phyloP scores from a whole-genome alignment of 2,888 invertebrate species.

The Rambutsinella grinnellia region DNA sequence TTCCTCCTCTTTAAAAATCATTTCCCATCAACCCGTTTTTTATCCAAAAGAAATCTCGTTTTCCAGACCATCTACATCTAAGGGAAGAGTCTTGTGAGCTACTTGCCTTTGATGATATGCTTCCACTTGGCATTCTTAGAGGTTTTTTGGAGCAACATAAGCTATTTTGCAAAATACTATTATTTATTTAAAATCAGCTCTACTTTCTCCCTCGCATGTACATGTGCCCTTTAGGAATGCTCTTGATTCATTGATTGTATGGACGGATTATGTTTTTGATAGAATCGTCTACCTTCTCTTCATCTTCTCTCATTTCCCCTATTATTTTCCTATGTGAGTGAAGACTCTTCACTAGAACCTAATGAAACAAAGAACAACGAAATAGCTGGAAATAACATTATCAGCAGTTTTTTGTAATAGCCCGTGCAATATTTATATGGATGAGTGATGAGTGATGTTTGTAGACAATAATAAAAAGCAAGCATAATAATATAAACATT shows the following conservation, averaged over 20 bases:
- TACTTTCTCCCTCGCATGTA: neutral
- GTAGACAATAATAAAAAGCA: neutral
- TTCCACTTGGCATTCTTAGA: constrained; percentile 32
- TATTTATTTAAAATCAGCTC: neutral
- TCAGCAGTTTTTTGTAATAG: too few species aligned
- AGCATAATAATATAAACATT: neutral
- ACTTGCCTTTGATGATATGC: constrained; percentile 26
- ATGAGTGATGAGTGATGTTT: neutral
- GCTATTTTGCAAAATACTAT: too few species aligned
- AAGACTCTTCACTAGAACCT: neutral
- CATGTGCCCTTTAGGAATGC: constrained; percentile 19
- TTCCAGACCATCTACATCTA: constrained; percentile 19
- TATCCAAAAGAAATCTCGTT: neutral
- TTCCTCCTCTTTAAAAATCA: neutral
- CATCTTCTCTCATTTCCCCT: too few species aligned
- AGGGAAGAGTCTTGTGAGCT: constrained; percentile 24
- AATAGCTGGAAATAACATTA: too few species aligned
- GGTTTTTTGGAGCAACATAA: constrained; percentile 2
- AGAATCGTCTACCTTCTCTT: too few species aligned
- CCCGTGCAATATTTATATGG: neutral
- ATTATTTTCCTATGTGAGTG: too few species aligned
- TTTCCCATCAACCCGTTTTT: neutral
- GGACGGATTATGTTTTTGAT: too few species aligned
- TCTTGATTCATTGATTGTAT: neutral
- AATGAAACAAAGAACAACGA: neutral